Conservation (phyloP, 2,888 invertebrate genomes). For the Torymus auratus region DNA sequence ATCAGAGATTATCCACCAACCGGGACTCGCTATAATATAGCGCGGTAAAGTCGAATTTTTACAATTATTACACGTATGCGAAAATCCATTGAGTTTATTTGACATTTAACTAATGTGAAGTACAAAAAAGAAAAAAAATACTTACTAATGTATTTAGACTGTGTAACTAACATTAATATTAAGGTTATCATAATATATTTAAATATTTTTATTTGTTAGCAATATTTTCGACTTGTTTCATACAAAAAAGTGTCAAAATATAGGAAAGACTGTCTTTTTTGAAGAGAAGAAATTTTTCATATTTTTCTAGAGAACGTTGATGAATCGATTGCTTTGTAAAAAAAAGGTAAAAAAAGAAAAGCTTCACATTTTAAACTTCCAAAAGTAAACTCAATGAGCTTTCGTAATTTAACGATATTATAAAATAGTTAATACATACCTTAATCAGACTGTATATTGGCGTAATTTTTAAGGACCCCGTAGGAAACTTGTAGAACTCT, state of each 20-base stretch:
- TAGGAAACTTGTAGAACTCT: constrained; percentile 41
- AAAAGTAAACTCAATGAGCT: constrained; percentile 50
- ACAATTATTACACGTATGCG: constrained; percentile 20
- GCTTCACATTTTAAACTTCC: constrained; percentile 22
- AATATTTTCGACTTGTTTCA: constrained; percentile 14
- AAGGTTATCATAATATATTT: constrained; percentile 19
- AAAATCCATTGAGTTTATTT: constrained; percentile 49
- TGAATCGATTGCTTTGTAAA: constrained; percentile 6
- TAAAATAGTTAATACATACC: constrained; percentile 43
- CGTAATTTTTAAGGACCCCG: constrained; percentile 40
- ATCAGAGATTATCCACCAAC: background rate
- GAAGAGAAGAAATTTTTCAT: constrained; percentile 20
- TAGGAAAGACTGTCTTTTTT: constrained; percentile 21
- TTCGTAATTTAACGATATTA: constrained; percentile 46
- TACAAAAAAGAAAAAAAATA: constrained; percentile 1
- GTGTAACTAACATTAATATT: constrained; percentile 14
- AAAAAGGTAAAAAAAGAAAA: constrained; percentile 5
- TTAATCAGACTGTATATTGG: constrained; percentile 54
- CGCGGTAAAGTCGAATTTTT: constrained; percentile 33
- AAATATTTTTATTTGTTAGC: constrained; percentile 15
- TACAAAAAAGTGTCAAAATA: constrained; percentile 14
- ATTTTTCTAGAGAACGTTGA: constrained; percentile 34
- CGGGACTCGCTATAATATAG: constrained; percentile 20
- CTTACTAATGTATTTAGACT: constrained; percentile 4
- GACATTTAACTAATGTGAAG: background rate